phyloP scores from a whole-genome alignment of 1,140 invertebrate genomes.

The Brachionus sp. region DNA sequence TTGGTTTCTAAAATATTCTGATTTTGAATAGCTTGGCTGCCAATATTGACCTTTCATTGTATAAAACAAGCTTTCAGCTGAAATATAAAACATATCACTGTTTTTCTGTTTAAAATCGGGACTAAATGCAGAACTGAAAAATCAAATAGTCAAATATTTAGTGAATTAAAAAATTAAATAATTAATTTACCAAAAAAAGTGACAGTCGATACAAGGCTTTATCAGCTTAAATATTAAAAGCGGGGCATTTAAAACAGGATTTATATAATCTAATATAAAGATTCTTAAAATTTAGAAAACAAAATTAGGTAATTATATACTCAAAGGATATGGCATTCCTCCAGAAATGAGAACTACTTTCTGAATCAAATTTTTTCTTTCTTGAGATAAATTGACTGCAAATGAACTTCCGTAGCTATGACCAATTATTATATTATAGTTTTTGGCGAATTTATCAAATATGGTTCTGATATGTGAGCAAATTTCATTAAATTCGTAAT shows the following conservation, averaged over 20 bases:
- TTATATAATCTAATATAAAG: background rate
- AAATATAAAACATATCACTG: constrained; percentile 62
- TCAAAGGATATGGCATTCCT: constrained; percentile 69
- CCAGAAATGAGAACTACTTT: constrained; percentile 70
- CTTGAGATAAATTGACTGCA: constrained; percentile 66
- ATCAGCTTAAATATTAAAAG: constrained; percentile 56
- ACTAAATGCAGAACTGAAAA: constrained; percentile 48
- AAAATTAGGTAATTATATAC: constrained; percentile 54
- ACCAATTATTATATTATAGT: constrained; percentile 59
- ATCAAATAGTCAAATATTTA: constrained; percentile 39
- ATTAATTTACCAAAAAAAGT: constrained; percentile 57
- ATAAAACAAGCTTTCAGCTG: constrained; percentile 65
- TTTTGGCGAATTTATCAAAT: constrained; percentile 64
- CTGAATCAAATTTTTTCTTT: constrained; percentile 64
- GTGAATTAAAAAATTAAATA: constrained; percentile 3
- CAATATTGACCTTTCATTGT: constrained; percentile 67
- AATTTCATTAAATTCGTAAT: constrained; percentile 68
- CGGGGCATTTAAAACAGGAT: constrained; percentile 54
- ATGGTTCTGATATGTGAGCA: constrained; percentile 65
- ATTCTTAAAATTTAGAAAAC: background rate
- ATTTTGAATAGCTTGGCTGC: constrained; percentile 67
- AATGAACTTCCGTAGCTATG: constrained; percentile 64
- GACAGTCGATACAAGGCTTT: constrained; percentile 57
- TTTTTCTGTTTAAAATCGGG: constrained; percentile 47
- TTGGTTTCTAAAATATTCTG: constrained; percentile 67